Base-by-base conservation (phyloP, 1,140 invertebrate species). In the Ostrea denselamellosa region DNA sequence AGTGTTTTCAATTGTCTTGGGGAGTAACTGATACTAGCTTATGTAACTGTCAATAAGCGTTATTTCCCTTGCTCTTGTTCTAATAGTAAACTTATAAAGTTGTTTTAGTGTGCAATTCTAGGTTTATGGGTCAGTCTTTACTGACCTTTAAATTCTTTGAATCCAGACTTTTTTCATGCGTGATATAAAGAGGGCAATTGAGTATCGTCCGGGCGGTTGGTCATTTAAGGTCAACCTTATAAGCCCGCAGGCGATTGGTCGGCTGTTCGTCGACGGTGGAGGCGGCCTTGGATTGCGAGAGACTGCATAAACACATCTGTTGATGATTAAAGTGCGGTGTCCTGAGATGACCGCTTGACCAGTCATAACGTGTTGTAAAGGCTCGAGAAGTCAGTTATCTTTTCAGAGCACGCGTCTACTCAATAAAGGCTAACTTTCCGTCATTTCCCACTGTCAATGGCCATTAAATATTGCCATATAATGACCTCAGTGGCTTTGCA, bases 321-420 rank as follows among this genome's bases (percentile, higher is more conserved):
- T 85, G 83, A 85, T 85, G 82, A 83, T 83, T 85, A 62, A 62
- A 85, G 83, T 54, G 52, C 83, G 83, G 53, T 85, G 83, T 85
- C 83, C 83, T 85, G 53, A 85, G 56, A 58, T 85, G 83, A 85
- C 83, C 83, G 83, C 83, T 85, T 85, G 83, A 85, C 83, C 83
- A 83, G 82, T 25, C n/a, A 62, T 44, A 54, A 85, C 53, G 28
- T 85, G 28, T 77, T 77, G 68, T 77, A 77, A 34, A 77, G 68
- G 68, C 68, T 77, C 68, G 22, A 77, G 22, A 34, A 77, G 68
- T 77, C 68, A 28, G 68, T 77, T 77, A 77, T 77, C 28, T 77
- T 77, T 28, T 25, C 68, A 22, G 22, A 34, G 10, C 68, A 77
- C 25, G 68, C 68, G 68, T 34, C 25, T 34, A 28, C 12, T 77